A percentile compares a stretch with the other conserved stretches of the same genome.
Evolutionary conservation across 2,797 vertebrate species (phyloP).

Genomic region (Sparus aurata): DNA sequence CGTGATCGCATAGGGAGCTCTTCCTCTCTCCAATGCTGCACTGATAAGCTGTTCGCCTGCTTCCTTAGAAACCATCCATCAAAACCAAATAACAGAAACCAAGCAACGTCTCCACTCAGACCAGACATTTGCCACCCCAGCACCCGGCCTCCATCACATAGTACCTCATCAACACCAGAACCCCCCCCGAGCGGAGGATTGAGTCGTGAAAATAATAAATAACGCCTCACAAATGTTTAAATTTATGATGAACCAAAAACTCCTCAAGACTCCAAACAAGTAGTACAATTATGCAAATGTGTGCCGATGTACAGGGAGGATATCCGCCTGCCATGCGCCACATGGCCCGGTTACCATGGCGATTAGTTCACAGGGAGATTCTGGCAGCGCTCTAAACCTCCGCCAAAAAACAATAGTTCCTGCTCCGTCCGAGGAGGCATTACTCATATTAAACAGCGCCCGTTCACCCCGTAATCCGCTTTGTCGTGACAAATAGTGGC

Average conservation of each 20-base stretch:
- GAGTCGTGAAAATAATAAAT: slow-evolving; percentile 7
- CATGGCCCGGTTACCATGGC: slow-evolving; percentile 62
- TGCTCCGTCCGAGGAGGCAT: slow-evolving; percentile 54
- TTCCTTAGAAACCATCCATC: slow-evolving; percentile 33
- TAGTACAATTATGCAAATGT: slow-evolving; percentile 39
- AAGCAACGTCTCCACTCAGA: slow-evolving; percentile 16
- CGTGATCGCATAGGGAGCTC: slow-evolving; percentile 2
- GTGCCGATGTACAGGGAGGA: slow-evolving; percentile 26
- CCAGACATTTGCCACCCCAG: not conserved
- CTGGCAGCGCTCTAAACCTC: slow-evolving; percentile 59
- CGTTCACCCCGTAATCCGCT: slow-evolving; percentile 77
- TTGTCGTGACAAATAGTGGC: slow-evolving; percentile 65
- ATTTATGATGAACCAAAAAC: not conserved
- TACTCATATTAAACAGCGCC: slow-evolving; percentile 75
- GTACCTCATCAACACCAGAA: not conserved
- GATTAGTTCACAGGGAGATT: slow-evolving; percentile 51
- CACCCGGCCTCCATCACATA: slow-evolving; percentile 24
- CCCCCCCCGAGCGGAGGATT: not conserved
- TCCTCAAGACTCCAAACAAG: not conserved
- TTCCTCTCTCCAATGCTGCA: not conserved
- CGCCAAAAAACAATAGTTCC: slow-evolving; percentile 65
- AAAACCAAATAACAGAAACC: slow-evolving; percentile 33
- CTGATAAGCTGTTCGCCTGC: slow-evolving; percentile 22
- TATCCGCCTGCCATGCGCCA: slow-evolving; percentile 33
- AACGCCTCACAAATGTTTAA: not conserved